Base-by-base conservation (phyloP, 2,888 invertebrate species). In the Acholoe squamosa region DNA sequence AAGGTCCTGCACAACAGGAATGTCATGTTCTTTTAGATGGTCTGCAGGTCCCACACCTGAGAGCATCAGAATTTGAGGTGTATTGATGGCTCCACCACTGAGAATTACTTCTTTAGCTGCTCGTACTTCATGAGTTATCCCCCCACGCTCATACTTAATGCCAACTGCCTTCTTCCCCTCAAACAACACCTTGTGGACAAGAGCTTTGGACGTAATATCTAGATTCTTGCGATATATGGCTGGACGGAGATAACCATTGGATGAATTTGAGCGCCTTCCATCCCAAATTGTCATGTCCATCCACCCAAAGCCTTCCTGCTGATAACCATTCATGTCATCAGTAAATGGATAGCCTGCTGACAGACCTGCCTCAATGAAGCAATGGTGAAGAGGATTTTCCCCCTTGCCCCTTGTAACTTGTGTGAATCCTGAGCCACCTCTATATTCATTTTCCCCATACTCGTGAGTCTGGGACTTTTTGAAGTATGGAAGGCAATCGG, bases 31-130 rank as follows among this genome's bases (percentile, higher is more conserved):
- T 61, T 94, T 94, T 84, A 96, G 92, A n/a, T 96, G 96, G 80
- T 96, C 95, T 28, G 94, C 95, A 0, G 97, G 97, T 0, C 98
- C 98, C 19, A 99, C 97, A 0, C 99, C 99, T 14, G 98, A 98
- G 0, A 99, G 96, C 98, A 99, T 98, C 67, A 99, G 96, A 0
- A 99, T 94, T 95, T 99, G 99, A 0, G 99, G 98, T 0, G 99
- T 98, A 95, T 99, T 99, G 0, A 99, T 97, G 0, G 99, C 97
- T 0, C 99, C 99, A 0, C 97, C 98, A 0, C 98, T 98, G 0
- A 99, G 95, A 88, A 99, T 98, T 0, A 99, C 98, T 90, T 96
- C 95, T 95, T 97, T 97, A 91, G 97, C 97, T 0, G 98, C 98
- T 86, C 93, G 91, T 0, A 94, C 94, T 67, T 92, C 91, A 90